phyloP scores from a whole-genome alignment of 1,140 invertebrate species.

The Thrips palmi region DNA sequence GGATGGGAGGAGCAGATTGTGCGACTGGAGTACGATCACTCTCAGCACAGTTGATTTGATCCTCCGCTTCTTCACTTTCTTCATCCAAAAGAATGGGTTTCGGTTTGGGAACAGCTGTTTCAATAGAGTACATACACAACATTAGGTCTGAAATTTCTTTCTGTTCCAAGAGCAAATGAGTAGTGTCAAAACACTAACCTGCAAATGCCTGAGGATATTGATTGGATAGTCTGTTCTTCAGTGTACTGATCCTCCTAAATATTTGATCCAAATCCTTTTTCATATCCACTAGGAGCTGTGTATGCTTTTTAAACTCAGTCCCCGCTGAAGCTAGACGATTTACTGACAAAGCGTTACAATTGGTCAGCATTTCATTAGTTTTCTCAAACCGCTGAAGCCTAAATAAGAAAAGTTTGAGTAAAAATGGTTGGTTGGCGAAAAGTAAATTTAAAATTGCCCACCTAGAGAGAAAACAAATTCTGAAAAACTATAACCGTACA shows the following conservation, averaged over 20 bases:
- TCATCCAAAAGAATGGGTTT: no score
- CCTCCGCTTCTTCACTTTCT: no score
- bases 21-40: no score
- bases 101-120: no score
- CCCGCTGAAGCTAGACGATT: constrained; percentile 59
- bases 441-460: no score
- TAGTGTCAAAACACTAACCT: constrained; percentile 25
- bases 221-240: constrained; percentile 63
- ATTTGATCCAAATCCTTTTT: constrained; percentile 40
- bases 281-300: constrained; percentile 47
- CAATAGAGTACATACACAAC: no score
- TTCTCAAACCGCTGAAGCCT: constrained; percentile 93
- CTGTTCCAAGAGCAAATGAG: no score
- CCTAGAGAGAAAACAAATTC: no score
- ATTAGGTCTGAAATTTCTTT: no score
- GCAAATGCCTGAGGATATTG: constrained; percentile 76
- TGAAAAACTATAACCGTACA: constrained; percentile 36
- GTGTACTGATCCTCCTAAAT: constrained; percentile 37
- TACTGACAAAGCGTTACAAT: constrained; percentile 77
- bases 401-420: constrained; percentile 18
- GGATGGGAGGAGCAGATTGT: no score
- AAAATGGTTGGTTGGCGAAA: not conserved
- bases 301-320: constrained; percentile 78
- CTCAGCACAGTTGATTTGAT: no score
- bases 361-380: constrained; percentile 92